Evolutionary conservation across 2,888 invertebrate genomes (phyloP).

Genomic region (Homarus gammarus): DNA sequence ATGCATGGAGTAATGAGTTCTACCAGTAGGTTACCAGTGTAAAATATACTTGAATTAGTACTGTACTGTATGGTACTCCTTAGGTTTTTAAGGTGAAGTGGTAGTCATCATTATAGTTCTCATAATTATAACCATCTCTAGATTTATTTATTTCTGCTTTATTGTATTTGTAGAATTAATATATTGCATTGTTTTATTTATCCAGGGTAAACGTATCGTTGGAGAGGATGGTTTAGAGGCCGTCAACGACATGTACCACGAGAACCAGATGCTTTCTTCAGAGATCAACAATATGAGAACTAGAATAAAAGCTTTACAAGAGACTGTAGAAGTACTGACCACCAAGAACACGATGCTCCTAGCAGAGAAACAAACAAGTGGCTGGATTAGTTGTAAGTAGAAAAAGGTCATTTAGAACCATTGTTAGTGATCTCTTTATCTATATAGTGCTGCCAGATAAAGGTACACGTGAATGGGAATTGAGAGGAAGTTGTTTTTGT

Average conservation of each 20-base stretch:
- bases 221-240: conserved; percentile 92
- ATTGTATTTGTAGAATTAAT: neutral
- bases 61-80: no score
- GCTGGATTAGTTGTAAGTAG: conserved; percentile 81
- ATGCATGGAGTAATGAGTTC: no score
- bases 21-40: no score
- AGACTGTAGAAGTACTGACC: conserved; percentile 92
- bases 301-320: conserved; percentile 95
- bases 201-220: conserved; percentile 90
- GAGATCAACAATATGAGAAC: conserved; percentile 93
- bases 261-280: conserved; percentile 93
- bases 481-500: neutral
- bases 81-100: no score
- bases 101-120: no score
- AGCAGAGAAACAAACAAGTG: conserved; percentile 87
- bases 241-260: conserved; percentile 96
- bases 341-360: conserved; percentile 89
- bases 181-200: neutral
- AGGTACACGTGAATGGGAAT: no score
- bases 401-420: no score
- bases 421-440: no score
- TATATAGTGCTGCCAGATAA: no score
- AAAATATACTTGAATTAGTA: no score
- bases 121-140: no score
- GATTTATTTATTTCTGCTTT: neutral